Evolutionary conservation across 2,113 vertebrate genomes (phyloP), one percentile per base, ranked within the genome.

Genomic region (Telmatochromis sp.): DNA sequence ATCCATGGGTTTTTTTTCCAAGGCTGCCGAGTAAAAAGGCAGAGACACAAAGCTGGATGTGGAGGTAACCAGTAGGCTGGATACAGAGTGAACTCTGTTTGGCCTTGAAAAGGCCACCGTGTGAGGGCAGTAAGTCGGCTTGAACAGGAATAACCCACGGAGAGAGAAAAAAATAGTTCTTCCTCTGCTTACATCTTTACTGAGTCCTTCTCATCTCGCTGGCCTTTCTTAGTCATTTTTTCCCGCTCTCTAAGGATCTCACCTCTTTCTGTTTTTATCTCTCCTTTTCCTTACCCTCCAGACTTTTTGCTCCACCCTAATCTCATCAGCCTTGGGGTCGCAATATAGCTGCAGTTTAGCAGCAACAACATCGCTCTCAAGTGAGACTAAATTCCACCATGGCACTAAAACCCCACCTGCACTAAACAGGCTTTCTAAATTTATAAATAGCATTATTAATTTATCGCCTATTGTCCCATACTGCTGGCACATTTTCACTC

Each of bases 1-100:
- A 78, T 78, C 71, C 42, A 5, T 5, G 15, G 1, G 0, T 0
- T 65, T 37, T 47, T 50, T 31, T 47, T 11, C 26, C 71, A 50
- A 47, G 40, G 71, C 42, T 50, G 42, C 42, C 4, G 26, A 50
- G 42, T 31, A 50, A 78, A 65, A 78, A 78, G 71, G 42, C 71
- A 12, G 23, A 7, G 71, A 31, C 15, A 5, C 4, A 17, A 17
- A 50, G 73, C 26, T 33, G 73, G 45, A 33, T 78, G 73, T 78
- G 15, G 73, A 78, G 45, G 45, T 51, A 78, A 51, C 45, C 73
- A 78, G 73, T 17, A 51, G 73, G 73, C 9, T 78, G 71, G 73
- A 33, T 50, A 19, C 71, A 75, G 71, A 19, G 33, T 75, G 42
- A 78, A 78, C 73, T 78, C 42, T 78, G 71, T 78, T 78, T 78